Conservation (phyloP, 1,140 invertebrate genomes). For the Sycobia sp. region DNA sequence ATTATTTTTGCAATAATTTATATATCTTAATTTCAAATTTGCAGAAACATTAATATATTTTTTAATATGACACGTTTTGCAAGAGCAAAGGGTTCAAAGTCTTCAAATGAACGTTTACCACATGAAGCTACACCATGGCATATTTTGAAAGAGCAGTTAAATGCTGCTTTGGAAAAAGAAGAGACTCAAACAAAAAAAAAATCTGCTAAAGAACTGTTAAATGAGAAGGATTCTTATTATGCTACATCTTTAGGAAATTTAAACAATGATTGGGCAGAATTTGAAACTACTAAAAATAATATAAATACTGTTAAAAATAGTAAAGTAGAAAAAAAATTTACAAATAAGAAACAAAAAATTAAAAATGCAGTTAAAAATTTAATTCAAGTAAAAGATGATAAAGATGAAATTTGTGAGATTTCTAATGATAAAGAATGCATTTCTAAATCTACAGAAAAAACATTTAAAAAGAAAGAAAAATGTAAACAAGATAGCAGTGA, state of each 20-base stretch:
- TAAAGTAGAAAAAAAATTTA: slow-evolving; percentile 12
- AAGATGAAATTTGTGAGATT: slow-evolving; percentile 32
- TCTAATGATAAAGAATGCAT: slow-evolving; percentile 39
- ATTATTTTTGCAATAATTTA: too few species aligned
- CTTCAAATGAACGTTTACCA: slow-evolving; percentile 71
- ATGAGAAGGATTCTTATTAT: slow-evolving; percentile 41
- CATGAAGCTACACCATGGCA: slow-evolving; percentile 75
- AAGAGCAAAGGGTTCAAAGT: slow-evolving; percentile 74
- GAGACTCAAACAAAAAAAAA: slow-evolving; percentile 50
- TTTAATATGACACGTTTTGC: slow-evolving; percentile 74
- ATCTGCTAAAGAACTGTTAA: slow-evolving; percentile 48
- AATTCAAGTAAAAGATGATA: slow-evolving; percentile 13
- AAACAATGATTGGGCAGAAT: slow-evolving; percentile 51
- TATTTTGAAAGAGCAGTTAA: slow-evolving; percentile 69
- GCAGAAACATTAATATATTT: background rate
- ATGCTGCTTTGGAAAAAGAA: slow-evolving; percentile 47
- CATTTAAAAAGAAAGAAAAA: slow-evolving; percentile 28
- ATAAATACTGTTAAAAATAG: slow-evolving; percentile 28
- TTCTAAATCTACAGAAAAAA: slow-evolving; percentile 26
- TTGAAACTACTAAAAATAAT: slow-evolving; percentile 38
- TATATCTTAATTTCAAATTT: too few species aligned
- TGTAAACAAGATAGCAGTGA: slow-evolving; percentile 26
- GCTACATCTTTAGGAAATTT: slow-evolving; percentile 34
- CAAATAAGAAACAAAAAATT: slow-evolving; percentile 30
- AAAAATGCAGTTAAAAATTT: slow-evolving; percentile 38